phyloP scores from a whole-genome alignment of 2,113 vertebrate species.

The Ursus arctos region DNA sequence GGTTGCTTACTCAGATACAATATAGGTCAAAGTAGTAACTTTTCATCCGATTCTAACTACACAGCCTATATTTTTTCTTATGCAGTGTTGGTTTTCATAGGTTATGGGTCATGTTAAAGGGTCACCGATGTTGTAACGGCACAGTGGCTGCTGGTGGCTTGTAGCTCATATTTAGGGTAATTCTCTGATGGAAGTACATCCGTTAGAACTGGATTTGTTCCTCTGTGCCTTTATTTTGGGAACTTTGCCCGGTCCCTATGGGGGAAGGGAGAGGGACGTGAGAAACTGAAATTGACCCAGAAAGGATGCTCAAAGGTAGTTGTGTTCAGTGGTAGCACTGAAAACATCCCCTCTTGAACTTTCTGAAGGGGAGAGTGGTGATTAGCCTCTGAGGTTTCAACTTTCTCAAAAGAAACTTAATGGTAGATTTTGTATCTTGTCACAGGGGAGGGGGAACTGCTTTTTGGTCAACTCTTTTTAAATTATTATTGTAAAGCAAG shows the following conservation, averaged over 20 bases:
- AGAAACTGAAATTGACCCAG: constrained; percentile 76
- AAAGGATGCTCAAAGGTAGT: constrained; percentile 55
- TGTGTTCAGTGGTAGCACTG: not conserved
- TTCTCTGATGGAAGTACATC: constrained; percentile 59
- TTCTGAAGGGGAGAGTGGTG: not conserved
- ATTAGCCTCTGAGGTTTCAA: not conserved
- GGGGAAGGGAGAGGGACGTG: constrained; percentile 31
- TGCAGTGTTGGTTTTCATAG: not conserved
- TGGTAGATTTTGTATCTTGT: not conserved
- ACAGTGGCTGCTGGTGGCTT: not conserved
- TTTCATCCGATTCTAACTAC: not conserved
- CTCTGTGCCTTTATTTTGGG: constrained; percentile 80
- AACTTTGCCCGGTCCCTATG: constrained; percentile 65
- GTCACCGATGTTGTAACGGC: not conserved
- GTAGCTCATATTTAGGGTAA: constrained; percentile 63
- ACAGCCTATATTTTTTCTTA: not conserved
- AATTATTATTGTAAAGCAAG: constrained; percentile 42
- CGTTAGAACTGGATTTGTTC: constrained; percentile 67
- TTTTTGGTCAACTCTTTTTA: not conserved
- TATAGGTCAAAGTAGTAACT: not conserved
- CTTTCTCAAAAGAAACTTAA: constrained; percentile 13
- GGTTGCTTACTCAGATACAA: not conserved
- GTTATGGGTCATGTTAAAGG: not conserved
- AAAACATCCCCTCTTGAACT: not conserved
- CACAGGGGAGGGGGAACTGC: not conserved